These are phyloP conservation scores for Corapipo altera DNA, from an alignment of 2,113 vertebrate genomes.

Conservation along the genomic window DNA sequence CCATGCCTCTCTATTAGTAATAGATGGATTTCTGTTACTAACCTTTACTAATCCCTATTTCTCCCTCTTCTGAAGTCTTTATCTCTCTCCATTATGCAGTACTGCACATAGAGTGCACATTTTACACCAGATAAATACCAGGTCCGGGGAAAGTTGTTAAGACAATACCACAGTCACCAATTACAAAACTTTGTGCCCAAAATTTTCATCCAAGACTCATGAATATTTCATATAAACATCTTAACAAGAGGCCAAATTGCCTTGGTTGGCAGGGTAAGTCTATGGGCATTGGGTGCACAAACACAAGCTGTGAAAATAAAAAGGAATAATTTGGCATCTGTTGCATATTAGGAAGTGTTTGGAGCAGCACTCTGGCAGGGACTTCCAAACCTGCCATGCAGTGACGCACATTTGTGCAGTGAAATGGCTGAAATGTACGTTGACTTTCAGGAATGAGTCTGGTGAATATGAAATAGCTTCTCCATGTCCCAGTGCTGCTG, in stretches of 20 bases:
- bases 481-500: not conserved
- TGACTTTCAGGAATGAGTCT: constrained; percentile 13
- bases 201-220: constrained; percentile 2
- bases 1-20: not conserved
- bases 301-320: constrained; percentile 65
- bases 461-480: constrained; percentile 41
- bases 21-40: not conserved
- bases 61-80: not conserved
- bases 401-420: constrained; percentile 7
- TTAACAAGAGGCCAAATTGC: constrained; percentile 51
- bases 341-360: constrained; percentile 30
- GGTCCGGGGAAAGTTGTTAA: not conserved
- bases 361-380: constrained; percentile 24
- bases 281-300: constrained; percentile 32
- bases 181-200: not conserved
- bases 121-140: not conserved
- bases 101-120: not conserved
- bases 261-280: constrained; percentile 30
- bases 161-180: not conserved
- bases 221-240: constrained; percentile 37
- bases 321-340: constrained; percentile 57
- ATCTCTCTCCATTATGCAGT: not conserved
- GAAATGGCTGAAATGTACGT: not conserved
- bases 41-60: not conserved
- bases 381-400: not conserved